These are phyloP conservation scores for Plecturocebus donacophilus DNA, from an alignment of 2,113 vertebrate species.

Conservation along the genomic window DNA sequence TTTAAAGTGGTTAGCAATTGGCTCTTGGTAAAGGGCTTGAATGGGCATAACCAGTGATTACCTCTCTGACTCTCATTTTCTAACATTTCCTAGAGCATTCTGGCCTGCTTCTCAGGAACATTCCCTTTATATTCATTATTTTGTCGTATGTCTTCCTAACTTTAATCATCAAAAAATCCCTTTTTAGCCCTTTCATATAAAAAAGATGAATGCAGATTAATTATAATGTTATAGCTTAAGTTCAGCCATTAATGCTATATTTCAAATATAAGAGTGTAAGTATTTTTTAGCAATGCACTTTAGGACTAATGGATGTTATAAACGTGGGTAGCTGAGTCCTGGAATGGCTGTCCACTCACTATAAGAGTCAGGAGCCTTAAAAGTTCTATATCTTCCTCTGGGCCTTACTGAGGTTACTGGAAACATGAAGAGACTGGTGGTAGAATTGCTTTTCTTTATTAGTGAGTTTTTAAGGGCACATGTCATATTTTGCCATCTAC, in stretches of 20 bases:
- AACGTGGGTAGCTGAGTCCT: not conserved
- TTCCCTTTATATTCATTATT: not conserved
- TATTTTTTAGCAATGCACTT: not conserved
- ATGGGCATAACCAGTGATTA: not conserved
- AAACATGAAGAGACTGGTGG: not conserved
- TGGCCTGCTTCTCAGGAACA: not conserved
- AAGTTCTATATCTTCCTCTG: not conserved
- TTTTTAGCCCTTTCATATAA: not conserved
- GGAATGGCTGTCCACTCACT: not conserved
- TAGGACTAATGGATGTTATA: not conserved
- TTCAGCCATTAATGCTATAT: not conserved
- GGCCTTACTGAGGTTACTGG: not conserved
- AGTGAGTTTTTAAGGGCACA: not conserved
- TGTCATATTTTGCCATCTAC: not conserved
- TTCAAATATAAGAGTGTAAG: not conserved
- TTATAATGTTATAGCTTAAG: not conserved
- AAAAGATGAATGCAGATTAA: not conserved
- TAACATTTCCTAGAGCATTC: not conserved
- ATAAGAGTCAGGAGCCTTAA: not conserved
- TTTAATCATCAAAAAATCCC: not conserved
- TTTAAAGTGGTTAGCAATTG: slow-evolving; percentile 7
- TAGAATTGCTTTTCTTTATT: not conserved
- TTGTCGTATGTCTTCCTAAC: not conserved
- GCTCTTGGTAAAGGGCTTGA: not conserved
- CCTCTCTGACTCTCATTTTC: not conserved